Base-by-base conservation (phyloP, 2,113 vertebrate species). In the Pangasianodon hypophthalmus region DNA sequence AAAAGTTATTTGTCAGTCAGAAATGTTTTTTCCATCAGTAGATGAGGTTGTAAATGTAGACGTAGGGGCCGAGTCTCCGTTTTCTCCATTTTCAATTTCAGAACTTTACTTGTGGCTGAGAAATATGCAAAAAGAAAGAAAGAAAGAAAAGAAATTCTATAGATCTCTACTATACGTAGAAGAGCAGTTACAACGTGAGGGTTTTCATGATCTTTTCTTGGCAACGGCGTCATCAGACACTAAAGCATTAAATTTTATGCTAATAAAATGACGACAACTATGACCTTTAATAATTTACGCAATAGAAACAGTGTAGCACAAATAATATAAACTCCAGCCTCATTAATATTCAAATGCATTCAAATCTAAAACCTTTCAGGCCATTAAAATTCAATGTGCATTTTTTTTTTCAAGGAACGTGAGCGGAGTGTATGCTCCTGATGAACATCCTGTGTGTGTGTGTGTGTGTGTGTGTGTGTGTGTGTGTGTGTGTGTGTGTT, bases 401-500 rank as follows among this genome's bases (percentile, higher is more conserved):
- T 75, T 8, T 44, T 75, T 8, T 44, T 75, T 3, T 14, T 29
- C 29, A n/a, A 73, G 32, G 69, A 19, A 41, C 3, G 9, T 41
- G 44, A 79, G 44, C 1, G 0, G 75, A 29, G 41, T 79, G 21
- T 48, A 50, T 21, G 73, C 73, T 77, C 73, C 24, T 13, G 44
- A 29, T 26, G 11, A 50, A 29, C 9, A 50, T 41, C 32, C 11
- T 60, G 44, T 67, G 79, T 46, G 85, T 87, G 88, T 48, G 69
- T 52, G 62, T 41, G 56, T 71, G 73, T 81, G 64, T 75, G 71
- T 48, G 46, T 88, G 73, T 82, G 21, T n/a, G n/a, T n/a, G n/a
- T n/a, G n/a, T n/a, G n/a, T n/a, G n/a, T 41, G 64, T 62, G 56
- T 62, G 56, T 62, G 89, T 79, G 52, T 9, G 46, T 88, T 37